Base-by-base conservation (phyloP, 2,113 vertebrate species). In the Apodemus speciosus region DNA sequence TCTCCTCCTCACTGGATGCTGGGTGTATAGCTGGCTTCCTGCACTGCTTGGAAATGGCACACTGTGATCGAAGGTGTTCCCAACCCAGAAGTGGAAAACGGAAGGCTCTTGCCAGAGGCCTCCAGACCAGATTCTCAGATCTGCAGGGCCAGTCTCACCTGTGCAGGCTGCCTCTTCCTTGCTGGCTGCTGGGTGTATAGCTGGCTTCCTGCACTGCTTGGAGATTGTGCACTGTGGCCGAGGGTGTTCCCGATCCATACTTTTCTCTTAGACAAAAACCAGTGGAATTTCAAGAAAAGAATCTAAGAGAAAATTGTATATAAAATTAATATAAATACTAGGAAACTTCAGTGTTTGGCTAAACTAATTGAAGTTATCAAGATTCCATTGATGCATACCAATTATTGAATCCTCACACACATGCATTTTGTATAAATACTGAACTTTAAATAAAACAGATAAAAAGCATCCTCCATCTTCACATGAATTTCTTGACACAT, bases 371-470 rank as follows among this genome's bases (percentile, higher is more conserved):
- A 86, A 83, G 35, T 46, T 16, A 49, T 49, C 66, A 69, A 49
- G 56, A 87, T 46, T 49, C 32, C 15, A 23, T 20, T 86, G 6
- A 30, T 21, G 32, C 8, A 53, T 69, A 83, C 83, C 51, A 30
- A 53, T 88, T 87, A 76, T 73, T 62, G n/a, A 32, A 4, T 6
- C 6, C 2, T 21, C 23, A 60, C 27, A 6, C 27, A 58, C 13
- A 64, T 90, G 11, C 69, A 84, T 8, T 90, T 90, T 76, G 16
- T 83, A 62, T 90, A 93, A 69, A n/a, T 53, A 83, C 5, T 75
- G 40, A 88, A 83, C 40, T 87, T 30, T 14, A 62, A 88, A 87
- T 30, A 64, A 79, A 72, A 73, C 75, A 73, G 30, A 43, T 60
- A 53, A 80, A 92, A 75, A 16, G 30, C 66, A 62, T 56, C 53